These are phyloP conservation scores for Bombus balteatus DNA, from an alignment of 1,140 invertebrate genomes.

Conservation along the genomic window DNA sequence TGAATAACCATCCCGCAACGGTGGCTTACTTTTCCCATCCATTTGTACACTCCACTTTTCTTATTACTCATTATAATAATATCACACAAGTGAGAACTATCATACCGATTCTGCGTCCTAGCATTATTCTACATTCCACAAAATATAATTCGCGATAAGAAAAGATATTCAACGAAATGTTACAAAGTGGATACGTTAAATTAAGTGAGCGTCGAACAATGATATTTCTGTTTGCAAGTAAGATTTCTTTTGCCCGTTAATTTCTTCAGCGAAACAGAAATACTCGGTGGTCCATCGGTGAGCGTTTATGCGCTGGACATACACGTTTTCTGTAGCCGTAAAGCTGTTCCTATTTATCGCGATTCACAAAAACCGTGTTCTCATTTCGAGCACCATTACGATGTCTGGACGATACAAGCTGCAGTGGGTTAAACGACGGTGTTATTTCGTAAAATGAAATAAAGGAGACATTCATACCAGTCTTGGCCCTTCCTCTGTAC, in stretches of 20 bases:
- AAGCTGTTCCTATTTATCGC: conserved; percentile 52
- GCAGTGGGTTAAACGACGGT: conserved; percentile 60
- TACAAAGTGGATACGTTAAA: neutral
- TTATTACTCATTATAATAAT: neutral
- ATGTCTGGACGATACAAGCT: conserved; percentile 62
- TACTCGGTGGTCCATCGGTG: neutral
- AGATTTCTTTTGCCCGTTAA: conserved; percentile 2
- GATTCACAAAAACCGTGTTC: conserved; percentile 58
- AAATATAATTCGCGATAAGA: neutral
- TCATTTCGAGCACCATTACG: conserved; percentile 63
- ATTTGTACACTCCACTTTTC: conserved; percentile 16
- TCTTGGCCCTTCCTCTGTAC: conserved; percentile 47
- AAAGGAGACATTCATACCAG: conserved; percentile 68
- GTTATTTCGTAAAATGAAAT: conserved; percentile 71
- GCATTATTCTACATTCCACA: too few species aligned
- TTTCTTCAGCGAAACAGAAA: conserved; percentile 40
- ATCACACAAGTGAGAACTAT: neutral
- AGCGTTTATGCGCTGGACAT: conserved; percentile 4
- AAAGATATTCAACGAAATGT: neutral
- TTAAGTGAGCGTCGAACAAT: neutral
- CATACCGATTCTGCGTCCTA: neutral
- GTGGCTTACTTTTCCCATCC: conserved; percentile 5
- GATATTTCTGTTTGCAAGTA: conserved; percentile 18
- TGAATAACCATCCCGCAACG: conserved; percentile 34
- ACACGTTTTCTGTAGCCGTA: neutral